Base-by-base conservation (phyloP, 2,113 vertebrate species). In the Psephotus haematonotus region DNA sequence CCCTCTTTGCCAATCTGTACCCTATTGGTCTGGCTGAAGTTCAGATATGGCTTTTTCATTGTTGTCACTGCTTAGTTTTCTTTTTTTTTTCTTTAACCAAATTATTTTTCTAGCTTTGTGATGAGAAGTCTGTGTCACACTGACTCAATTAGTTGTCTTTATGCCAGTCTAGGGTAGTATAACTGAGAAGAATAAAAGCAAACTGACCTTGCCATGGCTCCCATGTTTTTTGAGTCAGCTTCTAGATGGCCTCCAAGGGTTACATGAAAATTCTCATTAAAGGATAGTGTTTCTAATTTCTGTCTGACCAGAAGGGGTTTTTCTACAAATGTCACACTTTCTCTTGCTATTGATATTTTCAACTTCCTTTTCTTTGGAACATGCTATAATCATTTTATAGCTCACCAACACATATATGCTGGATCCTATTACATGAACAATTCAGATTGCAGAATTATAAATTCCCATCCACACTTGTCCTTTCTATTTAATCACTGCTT, bases 61-160 rank as follows among this genome's bases (percentile, higher is more conserved):
- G 62, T 75, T 88, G 49, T 65, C 79, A 62, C 23, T 71, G 9
- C 3, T n/a, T 50, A 60, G 2, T 1, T 0, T 15, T 46, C 17
- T 19, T 46, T 63, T 70, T 68, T 59, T 69, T 63, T 76, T 82
- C 74, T 96, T 97, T 94, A 92, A 93, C 53, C 23, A 63, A 96
- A 91, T 85, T 86, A 23, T 79, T 93, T 93, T 96, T 86, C 37
- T 79, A 71, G 31, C 17, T 95, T 97, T 71, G 57, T 95, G 25
- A 65, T 92, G 60, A 72, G 43, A 86, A 69, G 33, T 37, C 62
- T 92, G 47, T 90, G 87, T 75, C 83, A 49, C 47, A 50, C 10
- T 65, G 77, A 25, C 12, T 39, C 31, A 62, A 31, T 96, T 88
- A 93, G 11, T 53, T 0, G 2, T 35, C 59, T 65, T 92, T 82